These are phyloP conservation scores for Bergia puertoricense DNA, from an alignment of 92 coral and sea anemone species.

Conservation along the genomic window DNA sequence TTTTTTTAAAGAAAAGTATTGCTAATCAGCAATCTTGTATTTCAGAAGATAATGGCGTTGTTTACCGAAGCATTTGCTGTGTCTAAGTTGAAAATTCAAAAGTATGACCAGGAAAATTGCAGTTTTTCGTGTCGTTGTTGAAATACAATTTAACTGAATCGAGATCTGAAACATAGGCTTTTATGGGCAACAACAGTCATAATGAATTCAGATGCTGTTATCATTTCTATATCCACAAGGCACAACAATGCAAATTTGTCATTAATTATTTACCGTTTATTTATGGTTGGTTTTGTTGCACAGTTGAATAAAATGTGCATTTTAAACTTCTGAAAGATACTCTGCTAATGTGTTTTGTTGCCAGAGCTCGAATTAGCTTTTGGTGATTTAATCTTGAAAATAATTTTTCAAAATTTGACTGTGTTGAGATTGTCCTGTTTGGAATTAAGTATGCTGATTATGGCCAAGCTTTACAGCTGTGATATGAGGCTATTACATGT, in stretches of 20 bases:
- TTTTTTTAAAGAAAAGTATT: not conserved
- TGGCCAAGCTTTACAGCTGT: not conserved
- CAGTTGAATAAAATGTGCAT: not conserved
- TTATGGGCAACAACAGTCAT: not conserved
- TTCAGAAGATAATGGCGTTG: not conserved
- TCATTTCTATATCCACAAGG: not conserved
- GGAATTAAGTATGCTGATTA: not conserved
- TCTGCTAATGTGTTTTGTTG: not conserved
- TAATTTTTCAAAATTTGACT: not conserved
- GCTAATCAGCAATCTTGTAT: not conserved
- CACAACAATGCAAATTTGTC: not conserved
- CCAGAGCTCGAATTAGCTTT: not conserved
- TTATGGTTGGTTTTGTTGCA: not conserved
- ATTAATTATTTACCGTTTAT: not conserved
- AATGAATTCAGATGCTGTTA: not conserved
- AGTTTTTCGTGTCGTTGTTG: slow-evolving; percentile 9
- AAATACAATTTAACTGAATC: not conserved
- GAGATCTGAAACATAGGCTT: not conserved
- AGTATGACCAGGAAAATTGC: not conserved
- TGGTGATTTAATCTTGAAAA: not conserved
- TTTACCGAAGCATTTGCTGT: not conserved
- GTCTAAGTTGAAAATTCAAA: not conserved
- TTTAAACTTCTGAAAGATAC: not conserved
- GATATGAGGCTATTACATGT: not conserved
- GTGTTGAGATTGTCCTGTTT: not conserved